These are phyloP conservation scores for Simalia tracyae DNA, from an alignment of 2,797 vertebrate species.

Conservation along the genomic window DNA sequence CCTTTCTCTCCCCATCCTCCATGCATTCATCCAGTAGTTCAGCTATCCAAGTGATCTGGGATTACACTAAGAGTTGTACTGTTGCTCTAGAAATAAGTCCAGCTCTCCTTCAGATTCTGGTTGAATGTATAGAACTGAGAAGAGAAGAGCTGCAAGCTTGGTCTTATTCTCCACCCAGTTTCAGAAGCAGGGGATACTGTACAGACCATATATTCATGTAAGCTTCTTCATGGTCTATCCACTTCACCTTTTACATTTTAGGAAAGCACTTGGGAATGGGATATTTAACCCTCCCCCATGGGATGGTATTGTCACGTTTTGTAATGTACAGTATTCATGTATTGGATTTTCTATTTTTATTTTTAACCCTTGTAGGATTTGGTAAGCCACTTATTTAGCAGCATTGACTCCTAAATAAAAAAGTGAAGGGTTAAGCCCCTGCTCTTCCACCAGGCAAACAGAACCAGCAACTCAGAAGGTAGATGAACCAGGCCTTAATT, in stretches of 20 bases:
- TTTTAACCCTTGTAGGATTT: neutral
- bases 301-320: neutral
- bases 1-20: neutral
- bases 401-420: neutral
- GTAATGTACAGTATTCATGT: neutral
- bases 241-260: neutral
- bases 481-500: neutral
- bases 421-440: neutral
- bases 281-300: neutral
- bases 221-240: neutral
- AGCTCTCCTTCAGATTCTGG: neutral
- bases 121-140: neutral
- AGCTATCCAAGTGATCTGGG: neutral
- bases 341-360: neutral
- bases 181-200: neutral
- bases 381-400: neutral
- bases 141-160: neutral
- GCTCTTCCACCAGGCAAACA: neutral
- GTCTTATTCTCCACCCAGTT: neutral
- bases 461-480: too few relatives aligned
- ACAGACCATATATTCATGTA: neutral
- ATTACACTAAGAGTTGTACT: neutral
- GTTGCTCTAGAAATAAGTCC: neutral
- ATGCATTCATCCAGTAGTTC: neutral
- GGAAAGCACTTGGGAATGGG: neutral